Conservation (phyloP, 35 echinoderm and acorn worm genomes). For the Ptychodera flava region DNA sequence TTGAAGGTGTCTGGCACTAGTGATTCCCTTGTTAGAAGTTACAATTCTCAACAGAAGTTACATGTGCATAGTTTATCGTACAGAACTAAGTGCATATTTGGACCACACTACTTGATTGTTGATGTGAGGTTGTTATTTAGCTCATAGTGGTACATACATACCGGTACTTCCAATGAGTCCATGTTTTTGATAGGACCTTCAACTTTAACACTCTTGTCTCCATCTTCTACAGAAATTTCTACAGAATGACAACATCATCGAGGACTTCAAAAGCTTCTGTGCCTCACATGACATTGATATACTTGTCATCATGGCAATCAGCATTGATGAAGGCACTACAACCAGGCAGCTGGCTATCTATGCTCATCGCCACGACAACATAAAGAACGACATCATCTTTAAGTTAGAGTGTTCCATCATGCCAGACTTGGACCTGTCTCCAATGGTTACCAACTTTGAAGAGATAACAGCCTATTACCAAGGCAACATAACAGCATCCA, state of each 20-base stretch:
- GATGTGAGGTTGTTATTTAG: no score
- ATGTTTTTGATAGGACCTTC: no score
- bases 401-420: neutral
- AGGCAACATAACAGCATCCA: neutral
- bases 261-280: slow-evolving; percentile 1
- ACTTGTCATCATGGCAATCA: slow-evolving; percentile 7
- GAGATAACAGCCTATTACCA: neutral
- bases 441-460: neutral
- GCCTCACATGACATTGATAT: neutral
- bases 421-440: neutral
- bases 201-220: no score
- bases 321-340: neutral
- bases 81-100: no score
- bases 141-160: no score
- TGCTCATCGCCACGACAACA: neutral
- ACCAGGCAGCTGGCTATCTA: neutral
- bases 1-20: no score
- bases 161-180: no score
- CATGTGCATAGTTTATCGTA: no score
- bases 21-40: no score
- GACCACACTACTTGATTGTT: no score
- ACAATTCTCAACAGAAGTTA: no score
- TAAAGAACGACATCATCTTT: neutral
- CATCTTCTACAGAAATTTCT: slow-evolving; percentile 3
- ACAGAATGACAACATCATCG: neutral